These are phyloP conservation scores for Marmota monax DNA, from an alignment of 2,113 vertebrate genomes.

Conservation along the genomic window DNA sequence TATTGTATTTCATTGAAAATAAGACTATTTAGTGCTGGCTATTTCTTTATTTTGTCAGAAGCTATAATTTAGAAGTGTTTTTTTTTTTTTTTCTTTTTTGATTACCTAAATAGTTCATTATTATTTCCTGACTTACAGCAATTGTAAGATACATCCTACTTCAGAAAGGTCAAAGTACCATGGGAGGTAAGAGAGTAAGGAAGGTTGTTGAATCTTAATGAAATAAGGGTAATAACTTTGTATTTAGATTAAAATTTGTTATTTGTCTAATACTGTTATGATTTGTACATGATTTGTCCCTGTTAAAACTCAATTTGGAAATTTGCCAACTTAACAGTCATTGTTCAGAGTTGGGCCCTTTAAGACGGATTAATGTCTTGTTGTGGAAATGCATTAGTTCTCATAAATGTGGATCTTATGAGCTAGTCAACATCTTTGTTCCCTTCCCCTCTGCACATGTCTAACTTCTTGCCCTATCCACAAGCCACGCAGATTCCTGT, in stretches of 20 bases:
- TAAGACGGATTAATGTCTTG: not conserved
- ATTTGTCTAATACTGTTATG: conserved; percentile 6
- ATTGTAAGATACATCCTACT: conserved; percentile 2
- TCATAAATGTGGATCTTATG: not conserved
- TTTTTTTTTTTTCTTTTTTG: not conserved
- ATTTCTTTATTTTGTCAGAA: conserved; percentile 46
- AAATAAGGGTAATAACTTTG: conserved; percentile 31
- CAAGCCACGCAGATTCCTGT: not conserved
- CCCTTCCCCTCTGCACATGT: too few relatives aligned
- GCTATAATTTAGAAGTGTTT: conserved; percentile 19
- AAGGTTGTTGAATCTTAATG: not conserved
- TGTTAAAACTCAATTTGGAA: not conserved
- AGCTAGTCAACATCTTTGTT: not conserved
- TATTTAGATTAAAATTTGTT: not conserved
- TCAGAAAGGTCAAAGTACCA: conserved; percentile 39
- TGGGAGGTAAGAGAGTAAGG: not conserved
- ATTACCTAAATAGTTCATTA: not conserved
- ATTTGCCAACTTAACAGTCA: not conserved
- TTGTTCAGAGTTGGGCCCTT: not conserved
- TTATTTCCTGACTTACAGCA: conserved; percentile 9
- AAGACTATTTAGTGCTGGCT: not conserved
- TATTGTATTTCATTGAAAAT: not conserved
- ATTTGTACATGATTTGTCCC: not conserved
- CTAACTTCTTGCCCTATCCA: not conserved
- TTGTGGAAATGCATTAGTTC: not conserved